phyloP scores from a whole-genome alignment of 1,140 invertebrate species.

The Forficula auricularia region DNA sequence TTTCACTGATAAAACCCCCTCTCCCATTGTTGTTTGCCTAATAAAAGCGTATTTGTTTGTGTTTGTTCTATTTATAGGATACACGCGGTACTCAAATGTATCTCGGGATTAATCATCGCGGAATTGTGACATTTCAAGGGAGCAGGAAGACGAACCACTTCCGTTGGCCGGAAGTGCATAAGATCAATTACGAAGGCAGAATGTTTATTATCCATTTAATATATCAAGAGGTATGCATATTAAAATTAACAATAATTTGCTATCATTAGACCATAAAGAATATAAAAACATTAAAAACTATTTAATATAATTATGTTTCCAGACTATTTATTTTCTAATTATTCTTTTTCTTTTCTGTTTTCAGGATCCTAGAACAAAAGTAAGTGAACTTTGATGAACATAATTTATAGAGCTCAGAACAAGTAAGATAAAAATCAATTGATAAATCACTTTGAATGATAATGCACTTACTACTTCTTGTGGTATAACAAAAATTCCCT shows the following conservation, averaged over 20 bases:
- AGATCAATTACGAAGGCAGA: constrained; percentile 93
- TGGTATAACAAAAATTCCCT: no score
- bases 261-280: neutral
- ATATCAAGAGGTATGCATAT: constrained; percentile 42
- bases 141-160: constrained; percentile 85
- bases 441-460: no score
- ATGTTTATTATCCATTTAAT: constrained; percentile 91
- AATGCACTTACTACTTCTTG: no score
- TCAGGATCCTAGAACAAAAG: constrained; percentile 42
- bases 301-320: no score
- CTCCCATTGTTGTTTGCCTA: no score
- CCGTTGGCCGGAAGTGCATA: constrained; percentile 86
- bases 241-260: neutral
- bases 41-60: no score
- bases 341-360: constrained; percentile 18
- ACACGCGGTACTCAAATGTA: constrained; percentile 77
- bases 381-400: constrained; percentile 24
- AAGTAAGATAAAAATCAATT: no score
- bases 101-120: constrained; percentile 84
- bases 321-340: no score
- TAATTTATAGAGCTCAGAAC: no score
- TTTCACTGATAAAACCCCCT: no score
- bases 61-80: constrained; percentile 66
- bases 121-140: constrained; percentile 87
- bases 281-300: neutral